Base-by-base conservation (phyloP, 2,797 vertebrate genomes). In the Odontamblyopus lacepedii region DNA sequence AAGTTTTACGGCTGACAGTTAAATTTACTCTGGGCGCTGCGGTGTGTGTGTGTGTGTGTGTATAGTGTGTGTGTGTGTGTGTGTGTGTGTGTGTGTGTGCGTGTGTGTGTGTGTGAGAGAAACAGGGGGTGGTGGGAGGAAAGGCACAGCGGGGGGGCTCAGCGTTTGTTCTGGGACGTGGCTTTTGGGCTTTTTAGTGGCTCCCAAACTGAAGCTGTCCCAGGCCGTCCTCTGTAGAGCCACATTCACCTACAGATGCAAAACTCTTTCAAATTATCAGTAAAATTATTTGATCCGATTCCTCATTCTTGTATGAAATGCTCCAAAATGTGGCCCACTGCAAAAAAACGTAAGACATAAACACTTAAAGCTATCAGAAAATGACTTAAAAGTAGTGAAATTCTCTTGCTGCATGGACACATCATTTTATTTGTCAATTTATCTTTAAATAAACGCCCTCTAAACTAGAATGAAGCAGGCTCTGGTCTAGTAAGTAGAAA, bases 1-100 rank as follows among this genome's bases (percentile, higher is more conserved):
- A 89, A 94, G 92, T 91, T 94, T 94, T 93, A 94, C 89, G 92
- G 92, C 91, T 94, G 94, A 94, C 94, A 94, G 88, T 92, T 94
- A 91, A 93, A 95, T 91, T 92, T 91, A 84, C 85, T 83, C 63
- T n/a, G 75, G 67, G 73, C 79, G 69, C 81, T 82, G 84, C 82
- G 82, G 83, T 68, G 61, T 35, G 78, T 70, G 80, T 56, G 71
- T 72, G 77, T 32, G 41, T 3, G 62, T 6, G 30, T 4, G 30
- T 30, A 4, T 4, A 23, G 23, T 23, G 60, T 27, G 63, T 26
- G 27, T 61, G 59, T 19, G 60, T n/a, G 29, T 62, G 60, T 27
- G 38, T n/a, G 66, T 70, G 63, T 35, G 78, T 69, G 79, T 59
- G 70, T 73, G 77, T 69, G 63, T 30, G 80, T 69, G 79, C 55